Percentiles rank a stretch among this genome's conserved stretches.
Evolutionary conservation across 2,113 vertebrate species (phyloP).

Genomic region (Dicerorhinus sumatrensis): DNA sequence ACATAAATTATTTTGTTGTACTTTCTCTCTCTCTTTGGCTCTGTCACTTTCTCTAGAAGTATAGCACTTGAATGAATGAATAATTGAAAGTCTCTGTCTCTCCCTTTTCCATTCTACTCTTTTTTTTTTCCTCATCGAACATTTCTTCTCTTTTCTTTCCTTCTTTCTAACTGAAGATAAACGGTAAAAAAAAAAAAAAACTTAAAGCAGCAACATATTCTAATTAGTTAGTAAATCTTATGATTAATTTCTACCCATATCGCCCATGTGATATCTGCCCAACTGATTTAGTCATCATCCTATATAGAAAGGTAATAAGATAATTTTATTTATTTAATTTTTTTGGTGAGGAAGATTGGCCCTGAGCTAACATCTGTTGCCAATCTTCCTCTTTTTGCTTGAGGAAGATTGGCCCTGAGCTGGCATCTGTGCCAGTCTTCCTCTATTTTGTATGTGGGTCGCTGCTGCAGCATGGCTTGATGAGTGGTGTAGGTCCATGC

Average conservation of each 20-base stretch:
- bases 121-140: background rate
- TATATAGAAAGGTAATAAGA: background rate
- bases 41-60: background rate
- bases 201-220: background rate
- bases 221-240: slow-evolving; percentile 33
- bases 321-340: background rate
- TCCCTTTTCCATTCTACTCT: background rate
- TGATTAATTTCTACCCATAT: background rate
- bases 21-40: background rate
- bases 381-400: too few relatives aligned
- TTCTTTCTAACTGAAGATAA: background rate
- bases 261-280: background rate
- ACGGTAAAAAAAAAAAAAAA: background rate
- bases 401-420: too few relatives aligned
- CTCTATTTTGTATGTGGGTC: too few relatives aligned
- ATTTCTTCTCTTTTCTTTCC: background rate
- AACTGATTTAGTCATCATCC: background rate
- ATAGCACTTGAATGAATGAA: background rate
- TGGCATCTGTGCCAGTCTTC: too few relatives aligned
- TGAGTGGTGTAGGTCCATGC: too few relatives aligned
- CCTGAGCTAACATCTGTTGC: too few relatives aligned
- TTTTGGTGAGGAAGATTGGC: too few relatives aligned
- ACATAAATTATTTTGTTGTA: background rate
- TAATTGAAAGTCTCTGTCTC: background rate
- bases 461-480: too few relatives aligned